Evolutionary conservation across 2,888 invertebrate genomes (phyloP), one percentile per base, ranked within the genome.

Genomic region (Dyspetes luteomarginatus): DNA sequence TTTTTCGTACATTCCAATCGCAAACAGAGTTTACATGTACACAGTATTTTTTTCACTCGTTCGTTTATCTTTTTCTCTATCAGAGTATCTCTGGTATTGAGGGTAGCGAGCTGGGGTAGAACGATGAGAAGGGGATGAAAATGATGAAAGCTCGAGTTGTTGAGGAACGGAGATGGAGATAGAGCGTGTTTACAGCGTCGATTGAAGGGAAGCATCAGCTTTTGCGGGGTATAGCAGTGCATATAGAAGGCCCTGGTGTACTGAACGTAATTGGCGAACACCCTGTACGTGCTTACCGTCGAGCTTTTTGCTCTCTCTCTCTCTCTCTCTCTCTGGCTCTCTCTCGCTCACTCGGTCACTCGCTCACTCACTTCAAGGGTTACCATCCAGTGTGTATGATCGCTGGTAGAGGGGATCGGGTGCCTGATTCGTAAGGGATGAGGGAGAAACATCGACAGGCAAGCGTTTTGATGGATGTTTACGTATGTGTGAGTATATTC

Each of bases 251-350:
- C 62, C 41, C 52, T 67, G 50, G 52, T 30, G 62, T 60, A 50
- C 72, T 68, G 43, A 64, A 56, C 67, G 62, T 81, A 81, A 84
- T 84, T 78, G 81, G 81, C 56, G 71, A 77, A 77, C 76, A 77
- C 75, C 65, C 68, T 62, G 83, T 82, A 82, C 82, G 81, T 76
- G 82, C 78, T 78, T 69, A 74, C 50, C 26, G 78, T 69, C 58
- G 52, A 80, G 60, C 36, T 36, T 9, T 3, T n/a, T n/a, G n/a
- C 36, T 36, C 4, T 3, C 36, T 36, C 36, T 36, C 36, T 3
- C 36, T 36, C 36, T 3, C 36, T 36, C 4, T 3, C 36, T 36
- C 36, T 36, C 36, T 3, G 7, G 36, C 36, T n/a, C n/a, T n/a
- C n/a, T n/a, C n/a, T n/a, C n/a, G n/a, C 5, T 3, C 28, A n/a